Percentiles rank a stretch among this genome's conserved stretches.
These are phyloP conservation scores for Pangasius macronema DNA, from an alignment of 2,797 vertebrate species.

Conservation along the genomic window DNA sequence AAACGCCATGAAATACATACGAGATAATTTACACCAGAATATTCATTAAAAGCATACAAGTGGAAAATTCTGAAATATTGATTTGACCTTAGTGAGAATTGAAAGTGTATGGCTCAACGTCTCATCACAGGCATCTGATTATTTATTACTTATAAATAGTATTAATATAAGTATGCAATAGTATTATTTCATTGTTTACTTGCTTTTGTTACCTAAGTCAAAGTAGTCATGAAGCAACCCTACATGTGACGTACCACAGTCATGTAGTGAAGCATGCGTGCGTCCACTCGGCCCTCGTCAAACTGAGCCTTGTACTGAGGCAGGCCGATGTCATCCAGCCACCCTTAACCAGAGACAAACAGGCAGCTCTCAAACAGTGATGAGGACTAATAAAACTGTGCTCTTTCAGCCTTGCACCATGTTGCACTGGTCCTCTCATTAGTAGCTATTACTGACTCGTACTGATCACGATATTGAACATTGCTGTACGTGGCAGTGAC, in stretches of 20 bases:
- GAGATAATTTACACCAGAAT: not conserved
- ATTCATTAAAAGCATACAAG: not conserved
- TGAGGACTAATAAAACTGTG: not conserved
- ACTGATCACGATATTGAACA: not conserved
- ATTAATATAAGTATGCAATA: too few species aligned
- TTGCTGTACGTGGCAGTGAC: slow-evolving; percentile 51
- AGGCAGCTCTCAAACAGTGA: not conserved
- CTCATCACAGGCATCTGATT: not conserved
- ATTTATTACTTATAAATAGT: too few species aligned
- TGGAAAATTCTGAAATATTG: not conserved
- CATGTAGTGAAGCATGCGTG: slow-evolving; percentile 93
- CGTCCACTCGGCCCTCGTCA: slow-evolving; percentile 92
- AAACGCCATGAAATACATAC: not conserved
- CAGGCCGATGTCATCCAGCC: slow-evolving; percentile 98
- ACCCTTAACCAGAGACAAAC: slow-evolving; percentile 71
- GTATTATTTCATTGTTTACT: not conserved
- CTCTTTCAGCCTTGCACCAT: not conserved
- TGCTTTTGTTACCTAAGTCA: not conserved
- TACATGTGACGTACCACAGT: slow-evolving; percentile 80
- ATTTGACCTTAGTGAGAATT: not conserved
- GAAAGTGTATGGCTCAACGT: not conserved
- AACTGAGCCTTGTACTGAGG: slow-evolving; percentile 98
- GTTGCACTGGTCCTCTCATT: not conserved
- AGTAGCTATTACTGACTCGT: not conserved
- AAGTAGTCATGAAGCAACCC: not conserved